Evolutionary conservation across 2,888 invertebrate genomes (phyloP), one percentile per base, ranked within the genome.

Genomic region (Eristalis arbustorum): DNA sequence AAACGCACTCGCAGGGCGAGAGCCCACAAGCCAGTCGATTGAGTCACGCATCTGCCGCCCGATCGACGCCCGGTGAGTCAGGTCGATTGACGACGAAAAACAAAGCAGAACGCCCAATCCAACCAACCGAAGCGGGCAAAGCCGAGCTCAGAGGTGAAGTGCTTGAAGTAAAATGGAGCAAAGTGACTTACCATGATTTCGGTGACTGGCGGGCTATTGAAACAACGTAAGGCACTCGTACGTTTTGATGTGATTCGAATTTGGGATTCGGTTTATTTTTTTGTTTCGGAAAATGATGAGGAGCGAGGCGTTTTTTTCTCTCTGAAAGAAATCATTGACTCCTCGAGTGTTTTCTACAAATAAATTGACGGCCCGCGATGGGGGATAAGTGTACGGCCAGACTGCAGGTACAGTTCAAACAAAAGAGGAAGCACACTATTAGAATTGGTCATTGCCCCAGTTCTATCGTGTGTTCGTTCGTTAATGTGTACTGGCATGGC

Each of bases 381-480:
- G 23, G 28, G 31, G 31, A 61, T 78, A 42, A 22, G 62, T 56
- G 28, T 42, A 61, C 31, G 18, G 3, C 3, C 49, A 49, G n/a
- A 18, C 18, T 72, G 61, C 59, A 78, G 49, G 62, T 62, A 69
- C 68, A 63, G 34, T 76, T 63, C 42, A 68, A 31, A 37, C 68
- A 76, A 49, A 69, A n/a, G 56, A 56, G 64, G 57, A 64, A 59
- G 59, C 56, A 69, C 77, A 77, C 40, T 71, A 79, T 73, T 62
- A 56, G 49, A 64, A 67, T 73, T 79, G 79, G 79, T 62, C 79
- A 79, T 73, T 79, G 79, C 73, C 73, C 73, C 62, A 73, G 57
- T 73, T 79, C 57, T 59, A 22, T 40, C 18, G 22, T 3, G 23
- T 49, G 34, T 23, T 42, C 67, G 49, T 59, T 61, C 67, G 49